Evolutionary conservation across 2,797 vertebrate genomes (phyloP), one percentile per base, ranked within the genome.

Genomic region (Clamator glandarius): DNA sequence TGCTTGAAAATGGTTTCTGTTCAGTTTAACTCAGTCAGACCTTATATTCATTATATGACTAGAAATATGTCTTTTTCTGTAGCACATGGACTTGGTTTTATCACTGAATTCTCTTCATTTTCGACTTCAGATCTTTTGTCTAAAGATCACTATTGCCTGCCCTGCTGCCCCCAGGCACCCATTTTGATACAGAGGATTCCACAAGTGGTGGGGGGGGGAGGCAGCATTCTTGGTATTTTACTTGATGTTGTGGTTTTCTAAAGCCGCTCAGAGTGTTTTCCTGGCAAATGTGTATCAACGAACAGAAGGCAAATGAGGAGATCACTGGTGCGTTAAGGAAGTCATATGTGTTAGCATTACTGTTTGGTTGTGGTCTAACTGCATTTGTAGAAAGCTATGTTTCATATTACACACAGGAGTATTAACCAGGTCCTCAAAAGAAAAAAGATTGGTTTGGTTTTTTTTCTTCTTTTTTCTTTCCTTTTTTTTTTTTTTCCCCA

Each of bases 281-380:
- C 67, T 92, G 84, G 70, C 81, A 85, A 76, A 75, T 61, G 12
- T 70, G 35, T 46, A 33, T 68, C 83, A 75, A 91, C 84, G 88
- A 94, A 79, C 29, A 84, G 74, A 90, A 94, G 74, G 91, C 89
- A 95, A 95, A 95, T 76, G 57, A 90, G 77, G 36, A 57, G 94
- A 70, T 79, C 20, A 5, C 67, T 69, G 70, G 44, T 90, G 94
- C n/a, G 3, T 93, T 91, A 93, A 90, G 86, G 74, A 90, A 91
- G 72, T 91, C 57, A 35, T 52, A 57, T 0, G 1, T 84, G 59
- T 63, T 66, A 64, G 54, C 31, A 23, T 29, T 5, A 7, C 89
- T 79, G 23, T 51, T 78, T 64, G 15, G 59, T 74, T 87, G 77
- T 14, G 31, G 74, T 86, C 77, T 93, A 93, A 82, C 67, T 92